Base-by-base conservation (phyloP, 2,113 vertebrate species). In the Tor tambroides region DNA sequence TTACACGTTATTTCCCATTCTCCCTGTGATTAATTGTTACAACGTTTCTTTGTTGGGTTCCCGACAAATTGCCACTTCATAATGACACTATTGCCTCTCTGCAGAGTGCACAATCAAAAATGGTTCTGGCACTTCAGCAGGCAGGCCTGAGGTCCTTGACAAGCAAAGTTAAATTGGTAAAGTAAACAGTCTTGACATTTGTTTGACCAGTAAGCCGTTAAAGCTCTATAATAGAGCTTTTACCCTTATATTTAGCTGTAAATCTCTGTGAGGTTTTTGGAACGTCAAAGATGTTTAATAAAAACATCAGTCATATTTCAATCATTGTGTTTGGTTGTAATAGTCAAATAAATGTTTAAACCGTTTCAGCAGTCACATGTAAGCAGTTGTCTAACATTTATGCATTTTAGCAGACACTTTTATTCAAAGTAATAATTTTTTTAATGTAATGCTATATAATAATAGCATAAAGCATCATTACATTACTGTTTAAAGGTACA, bases 21-120 rank as follows among this genome's bases (percentile, higher is more conserved):
- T 91, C 93, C 91, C 93, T 80, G 83, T 95, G 94, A 95, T 95
- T 95, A 95, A 95, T 95, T 94, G 94, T 94, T 95, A 94, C 93
- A 93, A 93, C 93, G 90, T 93, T 94, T 94, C 93, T 94, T 95
- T 94, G 93, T 94, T 93, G 93, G 91, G 89, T 93, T 94, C 91
- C 86, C 91, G 92, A 92, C 93, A 94, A 94, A 94, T 94, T 93
- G 93, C 90, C 91, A 92, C 92, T 90, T 92, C 90, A 88, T 91
- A 91, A 92, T 90, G 89, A 90, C 89, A 91, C 91, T 90, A 65
- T 91, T 92, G 93, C 92, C 91, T 93, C 93, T 93, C 93, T 92
- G 72, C 90, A 91, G 91, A 92, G 92, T 91, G 92, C 90, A 92
- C 92, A 94, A 93, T 94, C 92, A 91, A 92, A 93, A 91, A 92